phyloP scores from a whole-genome alignment of 2,113 vertebrate species.

The Percopsis transmontana region DNA sequence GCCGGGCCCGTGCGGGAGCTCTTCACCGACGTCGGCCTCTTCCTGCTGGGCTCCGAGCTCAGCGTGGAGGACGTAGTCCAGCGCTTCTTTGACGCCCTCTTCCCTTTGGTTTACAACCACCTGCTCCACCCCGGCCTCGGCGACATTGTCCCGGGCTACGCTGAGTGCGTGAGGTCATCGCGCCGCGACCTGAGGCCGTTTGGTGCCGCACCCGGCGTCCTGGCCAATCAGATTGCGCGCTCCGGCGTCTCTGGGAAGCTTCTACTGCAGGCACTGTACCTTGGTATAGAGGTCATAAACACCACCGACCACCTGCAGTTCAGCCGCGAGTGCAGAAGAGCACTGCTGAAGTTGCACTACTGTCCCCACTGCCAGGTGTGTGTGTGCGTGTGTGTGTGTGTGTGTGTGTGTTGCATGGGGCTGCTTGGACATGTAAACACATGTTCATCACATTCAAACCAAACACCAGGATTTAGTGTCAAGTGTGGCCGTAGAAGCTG shows the following conservation, averaged over 20 bases:
- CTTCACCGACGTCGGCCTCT: slow-evolving; percentile 86
- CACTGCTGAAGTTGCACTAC: slow-evolving; percentile 85
- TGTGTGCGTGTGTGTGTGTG: too few species aligned
- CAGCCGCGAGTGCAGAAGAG: slow-evolving; percentile 84
- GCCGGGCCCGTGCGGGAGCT: slow-evolving; percentile 73
- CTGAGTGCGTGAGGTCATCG: slow-evolving; percentile 77
- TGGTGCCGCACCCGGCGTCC: slow-evolving; percentile 69
- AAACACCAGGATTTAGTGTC: too few species aligned
- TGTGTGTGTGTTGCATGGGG: not conserved
- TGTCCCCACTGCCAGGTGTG: slow-evolving; percentile 83
- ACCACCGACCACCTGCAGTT: slow-evolving; percentile 86
- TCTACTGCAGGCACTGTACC: slow-evolving; percentile 87
- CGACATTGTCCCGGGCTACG: slow-evolving; percentile 73
- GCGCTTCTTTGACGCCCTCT: slow-evolving; percentile 86
- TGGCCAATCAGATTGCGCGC: slow-evolving; percentile 74
- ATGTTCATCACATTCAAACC: too few species aligned
- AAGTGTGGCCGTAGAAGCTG: too few species aligned
- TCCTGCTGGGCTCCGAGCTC: slow-evolving; percentile 84
- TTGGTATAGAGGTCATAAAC: slow-evolving; percentile 91
- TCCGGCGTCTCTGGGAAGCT: slow-evolving; percentile 76
- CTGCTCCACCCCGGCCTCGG: slow-evolving; percentile 75
- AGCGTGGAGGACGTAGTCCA: slow-evolving; percentile 80
- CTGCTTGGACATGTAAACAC: too few species aligned
- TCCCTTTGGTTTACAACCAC: slow-evolving; percentile 83
- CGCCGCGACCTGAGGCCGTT: slow-evolving; percentile 77